Conservation (phyloP, 1,140 invertebrate genomes). For the Drosophila insularis region DNA sequence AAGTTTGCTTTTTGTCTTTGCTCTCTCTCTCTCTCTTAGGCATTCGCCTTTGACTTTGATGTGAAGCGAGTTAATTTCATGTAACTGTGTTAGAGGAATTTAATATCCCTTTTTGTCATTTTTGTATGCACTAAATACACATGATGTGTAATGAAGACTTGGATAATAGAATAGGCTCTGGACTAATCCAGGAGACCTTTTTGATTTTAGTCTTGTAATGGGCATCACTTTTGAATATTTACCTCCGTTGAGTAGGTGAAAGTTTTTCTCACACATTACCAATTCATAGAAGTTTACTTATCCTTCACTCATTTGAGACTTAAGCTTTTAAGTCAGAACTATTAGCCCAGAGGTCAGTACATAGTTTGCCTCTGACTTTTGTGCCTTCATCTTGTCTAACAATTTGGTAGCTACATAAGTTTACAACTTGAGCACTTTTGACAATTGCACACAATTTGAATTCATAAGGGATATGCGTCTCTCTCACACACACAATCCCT, state of each 20-base stretch:
- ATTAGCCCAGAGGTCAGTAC: slow-evolving; percentile 49
- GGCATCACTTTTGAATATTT: background rate
- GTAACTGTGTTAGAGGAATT: background rate
- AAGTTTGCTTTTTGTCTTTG: background rate
- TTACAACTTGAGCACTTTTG: slow-evolving; percentile 43
- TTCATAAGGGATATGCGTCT: slow-evolving; percentile 1
- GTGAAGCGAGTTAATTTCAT: slow-evolving; percentile 7
- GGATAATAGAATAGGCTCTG: too few species aligned
- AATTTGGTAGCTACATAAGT: slow-evolving; percentile 44
- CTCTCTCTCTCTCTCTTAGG: background rate
- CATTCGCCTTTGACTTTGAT: slow-evolving; percentile 20
- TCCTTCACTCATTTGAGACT: slow-evolving; percentile 1
- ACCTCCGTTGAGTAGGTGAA: background rate
- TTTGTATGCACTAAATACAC: background rate
- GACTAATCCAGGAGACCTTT: too few species aligned
- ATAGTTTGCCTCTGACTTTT: slow-evolving; percentile 43
- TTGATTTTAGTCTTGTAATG: too few species aligned
- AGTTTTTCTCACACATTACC: slow-evolving; percentile 4
- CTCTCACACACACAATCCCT: background rate
- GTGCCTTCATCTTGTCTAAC: slow-evolving; percentile 45
- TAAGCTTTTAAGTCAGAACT: slow-evolving; percentile 17
- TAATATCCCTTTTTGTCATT: background rate
- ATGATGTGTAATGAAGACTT: background rate
- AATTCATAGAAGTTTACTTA: background rate
- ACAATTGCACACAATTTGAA: slow-evolving; percentile 15